Evolutionary conservation across 2,797 vertebrate species (phyloP), one percentile per base, ranked within the genome.

Genomic region (Lagodon rhomboides): DNA sequence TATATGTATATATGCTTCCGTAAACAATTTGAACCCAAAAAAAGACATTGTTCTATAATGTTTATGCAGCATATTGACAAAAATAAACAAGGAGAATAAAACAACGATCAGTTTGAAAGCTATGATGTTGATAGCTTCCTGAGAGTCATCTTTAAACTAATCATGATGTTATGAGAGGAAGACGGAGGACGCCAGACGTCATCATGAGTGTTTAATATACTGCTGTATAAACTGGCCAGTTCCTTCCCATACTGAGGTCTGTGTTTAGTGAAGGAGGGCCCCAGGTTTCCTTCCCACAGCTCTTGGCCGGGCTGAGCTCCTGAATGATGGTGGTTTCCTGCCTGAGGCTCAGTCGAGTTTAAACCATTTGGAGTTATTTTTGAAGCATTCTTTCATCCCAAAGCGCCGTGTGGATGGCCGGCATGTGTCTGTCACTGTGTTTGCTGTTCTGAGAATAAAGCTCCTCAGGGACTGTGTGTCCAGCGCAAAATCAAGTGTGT

Each of bases 321-420:
- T 74, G 50, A 77, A 78, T 49, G 73, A 68, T 64, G 59, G 79
- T 78, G 87, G 83, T 90, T 93, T 93, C 92, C 88, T 91, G 84
- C 78, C 49, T 23, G 60, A 83, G 44, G 9, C 74, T 53, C 30
- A 30, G 41, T 69, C 56, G 30, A 66, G n/a, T 73, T 70, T 58
- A 58, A 72, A 72, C 23, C 18, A 27, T 17, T 75, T 50, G 5
- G 18, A 59, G 83, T 73, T 87, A 80, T 84, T 87, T 85, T 56
- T 62, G 51, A 69, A 50, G 12, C 23, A 9, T 30, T 47, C 60
- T 69, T 73, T 82, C 64, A 79, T 76, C 60, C 46, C 47, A 18
- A 5, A 43, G 16, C 43, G 12, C 12, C 5, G n/a, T 66, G 69
- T 43, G 22, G 41, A 9, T 6, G 30, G 22, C 27, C 47, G 27